Base-by-base conservation (phyloP, 2,797 vertebrate species). In the Onychomys torridus region DNA sequence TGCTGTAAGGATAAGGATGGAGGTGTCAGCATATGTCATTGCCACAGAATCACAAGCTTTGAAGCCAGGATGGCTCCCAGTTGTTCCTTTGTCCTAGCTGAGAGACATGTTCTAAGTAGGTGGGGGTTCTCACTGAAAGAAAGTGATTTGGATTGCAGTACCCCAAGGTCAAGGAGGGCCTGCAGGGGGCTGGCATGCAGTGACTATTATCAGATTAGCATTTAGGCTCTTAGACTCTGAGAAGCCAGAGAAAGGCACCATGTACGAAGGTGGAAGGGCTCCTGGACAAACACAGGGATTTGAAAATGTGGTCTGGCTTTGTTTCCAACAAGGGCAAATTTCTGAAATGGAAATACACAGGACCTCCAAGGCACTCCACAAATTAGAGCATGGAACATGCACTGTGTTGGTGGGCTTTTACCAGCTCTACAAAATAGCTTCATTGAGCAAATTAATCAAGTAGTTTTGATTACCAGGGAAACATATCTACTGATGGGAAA, bases 371-470 rank as follows among this genome's bases (percentile, higher is more conserved):
- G 81, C 61, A 82, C 88, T 88, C 82, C 77, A 55, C 90, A 92
- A n/a, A 96, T 96, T 91, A 94, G 90, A 86, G 78, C 37, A 71
- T 49, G 61, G 77, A 82, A 86, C 37, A 32, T 8, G 52, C 89
- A 52, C 95, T 79, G 21, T 95, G 93, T 94, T 95, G 95, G 96
- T 96, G 93, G 94, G 90, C 94, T 88, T 88, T 40, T n/a, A 78
- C 81, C 37, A 43, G 49, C 27, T 88, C 78, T 89, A 46, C 90
- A 85, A 90, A 90, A 83, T 78, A 75, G 90, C 67, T 94, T 95
- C 94, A 89, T 3, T 94, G 91, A 96, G 77, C 77, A 96, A 95
- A 96, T 95, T 78, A 95, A 95, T 97, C 87, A 97, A 92, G 73
- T 63, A 69, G 73, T 76, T 95, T 91, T 40, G 10, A 94, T 96